Base-by-base conservation (phyloP, 2,888 invertebrate genomes). In the Rotaria sp. region DNA sequence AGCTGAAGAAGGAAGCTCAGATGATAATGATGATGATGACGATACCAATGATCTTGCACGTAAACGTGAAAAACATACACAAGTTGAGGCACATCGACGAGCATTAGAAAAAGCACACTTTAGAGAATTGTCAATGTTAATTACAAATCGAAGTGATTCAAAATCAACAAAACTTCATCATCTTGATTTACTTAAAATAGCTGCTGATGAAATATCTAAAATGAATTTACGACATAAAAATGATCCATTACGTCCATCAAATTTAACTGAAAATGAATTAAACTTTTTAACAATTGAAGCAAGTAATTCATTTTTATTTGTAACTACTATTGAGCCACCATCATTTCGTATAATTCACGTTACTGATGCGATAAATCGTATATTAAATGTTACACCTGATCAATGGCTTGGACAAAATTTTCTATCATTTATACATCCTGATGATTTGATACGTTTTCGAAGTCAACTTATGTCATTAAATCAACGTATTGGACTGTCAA, bases 51-150 rank as follows among this genome's bases (percentile, higher is more conserved):
- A 80, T 45, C 41, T 80, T 80, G 41, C n/a, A 80, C 80, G 45
- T 45, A 80, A 80, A 80, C 80, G 80, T 26, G 45, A 80, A 80
- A 80, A 80, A 80, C 80, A 80, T 45, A 80, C 80, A n/a, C 80
- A 41, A 80, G 80, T 80, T 45, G 80, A 80, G 45, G 45, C 41
- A 26, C 80, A 80, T 45, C 80, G 80, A n/a, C 80, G 80, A 45
- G 45, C 41, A 15, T 80, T 80, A 80, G 80, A 80, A 80, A 80
- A 80, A 45, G 41, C 80, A 45, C 80, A 80, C 45, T 80, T 80
- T 45, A 15, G 45, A 24, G 80, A 80, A 80, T n/a, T 80, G 13
- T 80, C 80, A n/a, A 80, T n/a, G 11, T 80, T 80, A 45, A 45
- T 80, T 45, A 2, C 26, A 10, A 38, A 45, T 80, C 26, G 45